A percentile compares a stretch with the other conserved stretches of the same genome.
Conservation (phyloP, 1,140 invertebrate species). For the Anthonomus grandis region DNA sequence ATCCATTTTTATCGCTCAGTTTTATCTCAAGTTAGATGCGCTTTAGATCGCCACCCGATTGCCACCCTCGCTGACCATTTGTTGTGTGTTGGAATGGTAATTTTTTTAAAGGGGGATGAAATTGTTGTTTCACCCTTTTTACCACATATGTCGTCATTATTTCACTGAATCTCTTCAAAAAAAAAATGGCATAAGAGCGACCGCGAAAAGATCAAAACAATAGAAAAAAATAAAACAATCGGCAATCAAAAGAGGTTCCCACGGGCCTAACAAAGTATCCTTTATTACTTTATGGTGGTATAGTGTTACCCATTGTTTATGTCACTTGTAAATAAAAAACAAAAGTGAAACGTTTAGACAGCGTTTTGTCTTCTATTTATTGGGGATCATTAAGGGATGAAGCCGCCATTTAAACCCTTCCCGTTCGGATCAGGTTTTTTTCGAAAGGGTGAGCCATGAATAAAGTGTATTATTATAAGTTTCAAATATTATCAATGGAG, state of each 20-base stretch:
- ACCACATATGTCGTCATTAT: too few relatives aligned
- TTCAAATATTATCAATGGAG: too few relatives aligned
- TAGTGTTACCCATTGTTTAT: conserved; percentile 21
- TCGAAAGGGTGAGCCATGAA: background rate
- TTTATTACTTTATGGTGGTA: conserved; percentile 5
- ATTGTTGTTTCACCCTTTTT: too few relatives aligned
- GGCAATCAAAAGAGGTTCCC: conserved; percentile 6
- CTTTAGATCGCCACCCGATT: conserved; percentile 34
- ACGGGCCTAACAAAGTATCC: conserved; percentile 1
- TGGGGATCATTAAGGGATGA: conserved; percentile 16
- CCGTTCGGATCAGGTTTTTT: background rate
- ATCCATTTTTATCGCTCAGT: conserved; percentile 22
- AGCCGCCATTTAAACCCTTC: conserved; percentile 11
- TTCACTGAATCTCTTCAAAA: too few relatives aligned
- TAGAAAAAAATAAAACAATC: conserved; percentile 10
- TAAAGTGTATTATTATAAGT: too few relatives aligned
- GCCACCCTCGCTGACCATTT: background rate
- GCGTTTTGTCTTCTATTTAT: conserved; percentile 20
- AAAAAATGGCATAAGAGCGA: conserved; percentile 6
- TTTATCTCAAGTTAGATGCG: conserved; percentile 36
- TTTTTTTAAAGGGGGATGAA: too few relatives aligned
- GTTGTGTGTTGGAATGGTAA: too few relatives aligned
- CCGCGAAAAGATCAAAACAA: conserved; percentile 18
- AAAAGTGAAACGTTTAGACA: conserved; percentile 22
- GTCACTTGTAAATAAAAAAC: conserved; percentile 8